Evolutionary conservation across 1,140 invertebrate species (phyloP).

Genomic region (Penaeus japonicus): DNA sequence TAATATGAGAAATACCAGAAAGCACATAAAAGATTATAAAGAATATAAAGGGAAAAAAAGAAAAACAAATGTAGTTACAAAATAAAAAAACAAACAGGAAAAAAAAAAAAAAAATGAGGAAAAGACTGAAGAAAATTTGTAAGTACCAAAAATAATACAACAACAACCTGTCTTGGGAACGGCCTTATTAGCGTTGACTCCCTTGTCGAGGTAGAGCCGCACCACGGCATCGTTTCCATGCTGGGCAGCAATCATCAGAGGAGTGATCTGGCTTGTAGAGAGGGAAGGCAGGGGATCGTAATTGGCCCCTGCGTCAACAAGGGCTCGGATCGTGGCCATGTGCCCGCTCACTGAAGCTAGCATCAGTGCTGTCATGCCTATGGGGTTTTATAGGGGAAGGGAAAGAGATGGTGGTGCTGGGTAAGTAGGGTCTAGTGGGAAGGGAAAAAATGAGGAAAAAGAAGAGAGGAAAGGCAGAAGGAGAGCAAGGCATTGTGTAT

Average conservation of each 20-base stretch:
- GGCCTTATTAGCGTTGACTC: conserved; percentile 41
- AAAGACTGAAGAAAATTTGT: not conserved
- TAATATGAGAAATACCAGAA: too few species aligned
- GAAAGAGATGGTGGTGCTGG: too few species aligned
- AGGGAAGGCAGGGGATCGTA: conserved; percentile 17
- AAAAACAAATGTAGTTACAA: too few species aligned
- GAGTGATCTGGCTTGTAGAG: conserved; percentile 32
- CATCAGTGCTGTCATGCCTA: conserved; percentile 47
- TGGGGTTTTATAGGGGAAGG: too few species aligned
- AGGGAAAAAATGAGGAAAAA: too few species aligned
- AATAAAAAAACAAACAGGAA: too few species aligned
- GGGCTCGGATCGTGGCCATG: conserved; percentile 38
- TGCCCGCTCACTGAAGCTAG: conserved; percentile 47
- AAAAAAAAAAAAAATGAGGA: not conserved
- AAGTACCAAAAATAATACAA: not conserved
- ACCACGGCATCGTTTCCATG: conserved; percentile 46
- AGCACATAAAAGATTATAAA: too few species aligned
- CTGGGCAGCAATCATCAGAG: conserved; percentile 46
- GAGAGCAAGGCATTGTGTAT: too few species aligned
- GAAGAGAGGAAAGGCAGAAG: too few species aligned
- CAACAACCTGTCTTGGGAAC: conserved; percentile 29
- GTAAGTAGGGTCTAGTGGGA: too few species aligned
- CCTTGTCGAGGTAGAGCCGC: conserved; percentile 48
- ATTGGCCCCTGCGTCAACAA: conserved; percentile 39
- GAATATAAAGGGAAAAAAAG: too few species aligned